Evolutionary conservation across 1,140 invertebrate species (phyloP).

Genomic region (Drosophila ogumai): DNA sequence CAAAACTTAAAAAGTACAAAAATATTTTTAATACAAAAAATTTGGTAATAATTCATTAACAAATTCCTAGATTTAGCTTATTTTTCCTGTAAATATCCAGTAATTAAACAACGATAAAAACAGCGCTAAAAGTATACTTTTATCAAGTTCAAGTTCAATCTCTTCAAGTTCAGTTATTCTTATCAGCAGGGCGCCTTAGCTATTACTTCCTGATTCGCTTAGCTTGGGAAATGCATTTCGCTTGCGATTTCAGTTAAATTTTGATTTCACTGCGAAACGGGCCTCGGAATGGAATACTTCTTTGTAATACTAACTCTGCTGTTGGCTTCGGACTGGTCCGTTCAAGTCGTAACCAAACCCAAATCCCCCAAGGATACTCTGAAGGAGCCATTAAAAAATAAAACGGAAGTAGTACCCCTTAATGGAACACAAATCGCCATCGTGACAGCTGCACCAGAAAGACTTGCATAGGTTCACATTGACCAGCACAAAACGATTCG

Average conservation of each 20-base stretch:
- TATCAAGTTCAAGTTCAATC: conserved; percentile 20
- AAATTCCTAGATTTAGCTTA: background rate
- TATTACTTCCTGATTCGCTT: conserved; percentile 28
- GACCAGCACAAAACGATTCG: conserved; percentile 67
- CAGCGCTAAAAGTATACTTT: background rate
- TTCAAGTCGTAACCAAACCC: conserved; percentile 20
- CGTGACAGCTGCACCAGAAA: conserved; percentile 20
- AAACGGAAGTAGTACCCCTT: conserved; percentile 15
- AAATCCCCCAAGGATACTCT: conserved; percentile 17
- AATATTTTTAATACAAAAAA: background rate
- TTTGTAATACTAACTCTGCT: conserved; percentile 5
- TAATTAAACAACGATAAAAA: background rate
- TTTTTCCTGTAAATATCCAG: background rate
- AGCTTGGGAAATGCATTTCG: conserved; percentile 30
- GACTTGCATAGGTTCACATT: conserved; percentile 67
- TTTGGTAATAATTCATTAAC: background rate
- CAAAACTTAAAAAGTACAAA: background rate
- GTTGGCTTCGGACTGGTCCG: conserved; percentile 2
- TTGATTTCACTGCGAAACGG: conserved; percentile 3
- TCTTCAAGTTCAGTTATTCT: conserved; percentile 30
- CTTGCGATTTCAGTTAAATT: conserved; percentile 43
- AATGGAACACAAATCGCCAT: conserved; percentile 18
- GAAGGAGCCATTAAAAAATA: conserved; percentile 27
- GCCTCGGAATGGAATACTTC: conserved; percentile 10
- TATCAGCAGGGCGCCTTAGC: conserved; percentile 26